Percentiles rank a stretch among this genome's conserved stretches.
Evolutionary conservation across 2,888 invertebrate genomes (phyloP).

Genomic region (Dryomyza anilis): DNA sequence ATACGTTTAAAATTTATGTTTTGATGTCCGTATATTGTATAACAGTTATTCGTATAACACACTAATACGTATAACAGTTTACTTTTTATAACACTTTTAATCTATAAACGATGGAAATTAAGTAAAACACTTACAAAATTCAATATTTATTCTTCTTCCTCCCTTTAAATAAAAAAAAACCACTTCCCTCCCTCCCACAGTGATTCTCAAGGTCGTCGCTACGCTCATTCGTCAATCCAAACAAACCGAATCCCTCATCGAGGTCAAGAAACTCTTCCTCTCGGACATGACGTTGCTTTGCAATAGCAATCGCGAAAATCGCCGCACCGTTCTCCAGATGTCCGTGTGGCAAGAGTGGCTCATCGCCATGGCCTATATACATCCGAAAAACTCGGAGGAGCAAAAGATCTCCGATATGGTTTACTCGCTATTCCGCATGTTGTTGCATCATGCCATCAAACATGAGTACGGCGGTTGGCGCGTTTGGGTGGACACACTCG

Average conservation of each 20-base stretch:
- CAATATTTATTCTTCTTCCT: slow-evolving; percentile 11
- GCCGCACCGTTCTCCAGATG: slow-evolving; percentile 98
- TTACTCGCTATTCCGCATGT: slow-evolving; percentile 94
- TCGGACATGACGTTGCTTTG: slow-evolving; percentile 98
- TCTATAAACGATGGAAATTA: too few species aligned
- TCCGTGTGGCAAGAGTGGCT: slow-evolving; percentile 99
- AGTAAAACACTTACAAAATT: neutral
- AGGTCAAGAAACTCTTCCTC: slow-evolving; percentile 94
- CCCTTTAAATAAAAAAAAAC: too few species aligned
- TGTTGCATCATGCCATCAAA: slow-evolving; percentile 98
- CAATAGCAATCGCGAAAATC: slow-evolving; percentile 95
- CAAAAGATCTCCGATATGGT: slow-evolving; percentile 98
- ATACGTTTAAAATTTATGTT: too few species aligned
- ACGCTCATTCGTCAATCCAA: slow-evolving; percentile 96
- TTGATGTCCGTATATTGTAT: too few species aligned
- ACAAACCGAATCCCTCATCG: slow-evolving; percentile 85
- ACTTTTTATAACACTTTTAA: neutral
- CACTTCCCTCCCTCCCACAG: slow-evolving; percentile 64
- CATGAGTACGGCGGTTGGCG: slow-evolving; percentile 99
- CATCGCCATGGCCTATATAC: slow-evolving; percentile 97
- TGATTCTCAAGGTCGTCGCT: slow-evolving; percentile 98
- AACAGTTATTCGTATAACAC: too few species aligned
- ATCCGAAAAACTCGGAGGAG: slow-evolving; percentile 92
- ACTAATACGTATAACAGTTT: neutral
- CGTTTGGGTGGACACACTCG: slow-evolving; percentile 99